Base-by-base conservation (phyloP, 1,140 invertebrate species). In the Phenacoccus solenopsis region DNA sequence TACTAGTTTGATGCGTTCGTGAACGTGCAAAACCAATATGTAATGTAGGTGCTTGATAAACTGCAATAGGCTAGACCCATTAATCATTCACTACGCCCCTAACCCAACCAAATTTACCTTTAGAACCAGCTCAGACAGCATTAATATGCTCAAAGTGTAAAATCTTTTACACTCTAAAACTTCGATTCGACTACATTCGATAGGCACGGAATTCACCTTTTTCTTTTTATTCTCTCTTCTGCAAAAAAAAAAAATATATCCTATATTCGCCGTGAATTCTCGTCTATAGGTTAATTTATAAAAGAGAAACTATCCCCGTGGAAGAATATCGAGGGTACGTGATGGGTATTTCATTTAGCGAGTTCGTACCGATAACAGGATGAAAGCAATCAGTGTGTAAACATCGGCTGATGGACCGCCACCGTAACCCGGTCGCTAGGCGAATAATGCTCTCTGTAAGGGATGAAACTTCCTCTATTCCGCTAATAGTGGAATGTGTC, bases 331-430 rank as follows among this genome's bases (percentile, higher is more conserved):
- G 59, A 64, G 59, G 59, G 59, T 64, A 27, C 25, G 59, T 25
- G 59, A 64, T 64, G 59, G 59, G 59, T 64, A 64, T 64, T 64
- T 64, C 59, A 64, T 64, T 64, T 64, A 64, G 59, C 59, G 59
- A 64, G 10, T 64, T 64, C 59, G 59, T 64, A 64, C 59, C 59
- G 59, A 64, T 64, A 64, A 64, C 59, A 64, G 25, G 59, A 64
- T 64, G 59, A 64, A 64, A 64, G 59, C 59, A 64, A 64, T 64
- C 59, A 64, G 59, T 64, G 59, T 64, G 59, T 64, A 64, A 64
- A 64, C 59, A 64, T 64, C 59, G 59, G 22, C 59, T 64, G 59
- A 64, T 64, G 59, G 59, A 64, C 59, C 59, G 25, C 59, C 25
- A 25, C 59, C 10, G 2, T 22, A 64, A 20, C 25, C 16, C 59